phyloP scores from a whole-genome alignment of 2,113 vertebrate genomes.

The Callithrix jacchus region DNA sequence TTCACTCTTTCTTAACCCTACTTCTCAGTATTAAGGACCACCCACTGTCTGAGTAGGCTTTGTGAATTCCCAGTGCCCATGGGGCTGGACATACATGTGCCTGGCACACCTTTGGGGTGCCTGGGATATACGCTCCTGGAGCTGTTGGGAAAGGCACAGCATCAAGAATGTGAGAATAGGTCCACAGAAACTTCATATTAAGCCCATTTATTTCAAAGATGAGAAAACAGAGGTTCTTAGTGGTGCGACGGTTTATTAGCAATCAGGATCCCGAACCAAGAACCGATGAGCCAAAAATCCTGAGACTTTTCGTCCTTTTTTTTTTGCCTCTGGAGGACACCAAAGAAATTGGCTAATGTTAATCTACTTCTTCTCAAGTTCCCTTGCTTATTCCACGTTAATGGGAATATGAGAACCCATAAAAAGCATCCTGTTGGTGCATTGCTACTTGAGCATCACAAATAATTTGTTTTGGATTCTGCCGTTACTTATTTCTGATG shows the following conservation, averaged over 20 bases:
- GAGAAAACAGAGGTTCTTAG: neutral
- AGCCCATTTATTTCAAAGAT: constrained; percentile 18
- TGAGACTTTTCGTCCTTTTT: neutral
- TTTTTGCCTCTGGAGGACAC: neutral
- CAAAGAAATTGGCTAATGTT: neutral
- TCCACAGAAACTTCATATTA: neutral
- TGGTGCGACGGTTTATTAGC: neutral
- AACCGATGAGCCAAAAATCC: neutral
- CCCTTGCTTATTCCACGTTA: neutral
- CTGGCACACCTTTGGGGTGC: neutral
- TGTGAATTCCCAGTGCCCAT: neutral
- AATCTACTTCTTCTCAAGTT: neutral
- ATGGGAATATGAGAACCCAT: neutral
- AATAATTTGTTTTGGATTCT: neutral
- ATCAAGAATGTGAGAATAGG: neutral
- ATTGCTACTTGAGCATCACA: neutral
- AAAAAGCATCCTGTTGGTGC: neutral
- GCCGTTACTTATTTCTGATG: neutral
- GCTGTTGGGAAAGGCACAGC: neutral
- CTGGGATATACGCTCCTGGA: neutral
- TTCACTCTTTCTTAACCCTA: neutral
- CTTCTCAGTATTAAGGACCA: neutral
- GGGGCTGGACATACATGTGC: neutral
- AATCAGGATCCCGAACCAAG: neutral
- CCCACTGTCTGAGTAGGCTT: neutral